phyloP scores from a whole-genome alignment of 2,888 invertebrate genomes.

The Pilophorus perplexus region DNA sequence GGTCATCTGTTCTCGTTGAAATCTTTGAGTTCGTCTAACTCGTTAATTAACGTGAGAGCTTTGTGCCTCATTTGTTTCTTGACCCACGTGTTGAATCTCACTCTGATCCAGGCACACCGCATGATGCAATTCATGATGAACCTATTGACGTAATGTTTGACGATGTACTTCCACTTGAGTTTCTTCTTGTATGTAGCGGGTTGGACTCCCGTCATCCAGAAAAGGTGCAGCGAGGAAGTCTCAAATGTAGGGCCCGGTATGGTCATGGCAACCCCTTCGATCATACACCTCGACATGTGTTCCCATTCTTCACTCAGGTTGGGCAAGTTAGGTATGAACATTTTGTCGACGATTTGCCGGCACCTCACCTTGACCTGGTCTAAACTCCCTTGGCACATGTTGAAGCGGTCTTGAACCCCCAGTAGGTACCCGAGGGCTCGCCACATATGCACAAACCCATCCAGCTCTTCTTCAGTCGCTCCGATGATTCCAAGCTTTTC shows the following conservation, averaged over 20 bases:
- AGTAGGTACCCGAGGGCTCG: slow-evolving; percentile 56
- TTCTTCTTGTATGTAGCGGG: background rate
- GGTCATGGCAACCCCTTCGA: slow-evolving; percentile 50
- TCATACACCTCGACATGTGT: slow-evolving; percentile 53
- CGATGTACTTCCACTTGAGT: background rate
- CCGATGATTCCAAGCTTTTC: slow-evolving; percentile 53
- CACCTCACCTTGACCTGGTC: slow-evolving; percentile 51
- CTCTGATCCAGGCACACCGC: slow-evolving; percentile 3
- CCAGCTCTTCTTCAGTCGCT: slow-evolving; percentile 54
- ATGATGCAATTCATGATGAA: slow-evolving; percentile 4
- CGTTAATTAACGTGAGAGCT: slow-evolving; percentile 3
- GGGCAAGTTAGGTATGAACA: slow-evolving; percentile 52
- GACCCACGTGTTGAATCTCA: slow-evolving; percentile 12
- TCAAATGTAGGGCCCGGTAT: slow-evolving; percentile 27
- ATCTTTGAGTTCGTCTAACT: background rate
- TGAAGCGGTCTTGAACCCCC: slow-evolving; percentile 54
- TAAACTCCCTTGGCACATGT: slow-evolving; percentile 53
- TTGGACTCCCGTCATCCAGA: slow-evolving; percentile 26
- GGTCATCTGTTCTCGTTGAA: background rate
- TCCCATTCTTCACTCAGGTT: slow-evolving; percentile 53
- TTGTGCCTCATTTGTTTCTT: slow-evolving; percentile 17
- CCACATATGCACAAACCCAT: slow-evolving; percentile 59
- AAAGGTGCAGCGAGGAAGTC: slow-evolving; percentile 13
- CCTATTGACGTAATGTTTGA: slow-evolving; percentile 11
- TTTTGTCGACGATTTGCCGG: slow-evolving; percentile 50